phyloP scores from a whole-genome alignment of 2,797 vertebrate species.

The Sternotherus odoratus region DNA sequence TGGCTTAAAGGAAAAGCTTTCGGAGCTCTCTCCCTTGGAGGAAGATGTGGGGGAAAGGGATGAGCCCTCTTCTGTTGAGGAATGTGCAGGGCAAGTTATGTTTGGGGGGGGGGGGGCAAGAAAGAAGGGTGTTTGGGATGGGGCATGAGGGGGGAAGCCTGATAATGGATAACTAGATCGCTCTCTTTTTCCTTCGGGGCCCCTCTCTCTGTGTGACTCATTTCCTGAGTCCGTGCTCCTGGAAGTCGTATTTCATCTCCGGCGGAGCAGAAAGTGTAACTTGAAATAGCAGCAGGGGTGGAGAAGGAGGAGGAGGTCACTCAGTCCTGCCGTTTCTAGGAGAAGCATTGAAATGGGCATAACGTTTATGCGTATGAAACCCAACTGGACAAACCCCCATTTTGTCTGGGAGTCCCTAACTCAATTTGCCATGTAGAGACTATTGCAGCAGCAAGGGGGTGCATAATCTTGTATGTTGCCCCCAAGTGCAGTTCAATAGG shows the following conservation, averaged over 20 bases:
- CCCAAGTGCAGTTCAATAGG: neutral
- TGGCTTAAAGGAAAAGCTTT: conserved; percentile 31
- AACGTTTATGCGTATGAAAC: neutral
- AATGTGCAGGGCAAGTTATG: too few relatives aligned
- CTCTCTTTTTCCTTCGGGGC: conserved; percentile 25
- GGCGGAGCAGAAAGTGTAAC: neutral
- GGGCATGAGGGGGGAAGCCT: neutral
- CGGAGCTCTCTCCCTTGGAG: neutral
- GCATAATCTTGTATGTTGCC: neutral
- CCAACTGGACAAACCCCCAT: neutral
- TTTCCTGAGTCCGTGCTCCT: neutral
- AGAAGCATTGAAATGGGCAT: neutral
- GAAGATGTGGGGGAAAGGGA: neutral
- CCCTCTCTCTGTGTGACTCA: neutral
- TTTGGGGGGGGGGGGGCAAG: too few relatives aligned
- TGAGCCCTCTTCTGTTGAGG: neutral
- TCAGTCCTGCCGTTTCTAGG: neutral
- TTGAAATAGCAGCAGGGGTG: neutral
- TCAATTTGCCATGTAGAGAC: neutral
- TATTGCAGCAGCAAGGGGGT: conserved; percentile 7
- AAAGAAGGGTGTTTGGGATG: neutral
- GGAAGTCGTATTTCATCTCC: neutral
- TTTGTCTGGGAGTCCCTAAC: neutral
- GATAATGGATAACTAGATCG: neutral
- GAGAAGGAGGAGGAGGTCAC: neutral